These are phyloP conservation scores for Zaprionus ghesquierei DNA, from an alignment of 1,140 invertebrate species.

Conservation along the genomic window DNA sequence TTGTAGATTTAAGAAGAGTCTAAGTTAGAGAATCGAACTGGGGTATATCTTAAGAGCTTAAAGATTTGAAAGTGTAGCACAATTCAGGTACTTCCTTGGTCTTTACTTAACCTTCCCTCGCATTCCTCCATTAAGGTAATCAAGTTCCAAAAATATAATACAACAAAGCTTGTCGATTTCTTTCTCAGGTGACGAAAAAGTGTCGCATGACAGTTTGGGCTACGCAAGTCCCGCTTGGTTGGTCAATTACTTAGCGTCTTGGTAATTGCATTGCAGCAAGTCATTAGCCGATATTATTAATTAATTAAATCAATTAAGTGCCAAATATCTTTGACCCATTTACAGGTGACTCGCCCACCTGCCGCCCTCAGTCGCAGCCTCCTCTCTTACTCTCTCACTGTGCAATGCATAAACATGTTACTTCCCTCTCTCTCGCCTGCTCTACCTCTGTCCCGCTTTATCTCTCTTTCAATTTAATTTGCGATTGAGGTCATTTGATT, in stretches of 20 bases:
- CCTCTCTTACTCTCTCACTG: neutral
- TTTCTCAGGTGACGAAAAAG: neutral
- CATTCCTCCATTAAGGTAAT: too few relatives aligned
- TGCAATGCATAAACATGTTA: neutral
- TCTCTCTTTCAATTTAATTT: constrained; percentile 64
- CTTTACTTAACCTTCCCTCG: neutral
- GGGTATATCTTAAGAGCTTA: neutral
- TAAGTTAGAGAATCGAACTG: neutral
- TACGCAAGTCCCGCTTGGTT: neutral
- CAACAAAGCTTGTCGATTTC: too few relatives aligned
- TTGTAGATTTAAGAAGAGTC: neutral
- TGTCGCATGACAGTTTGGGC: neutral
- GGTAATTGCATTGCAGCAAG: constrained; percentile 25
- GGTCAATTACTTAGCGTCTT: constrained; percentile 22
- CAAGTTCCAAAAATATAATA: too few relatives aligned
- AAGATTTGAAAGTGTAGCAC: neutral
- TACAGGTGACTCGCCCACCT: neutral
- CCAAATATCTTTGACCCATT: constrained; percentile 22
- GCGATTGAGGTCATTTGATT: constrained; percentile 77
- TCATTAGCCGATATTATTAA: constrained; percentile 31
- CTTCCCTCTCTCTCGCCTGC: neutral
- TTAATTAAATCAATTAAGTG: constrained; percentile 25
- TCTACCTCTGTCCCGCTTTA: constrained; percentile 11
- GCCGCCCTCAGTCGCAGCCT: neutral
- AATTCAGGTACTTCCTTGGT: neutral